A percentile compares a stretch with the other conserved stretches of the same genome.
Conservation (phyloP, 2,888 invertebrate species). For the Tachina grossa region DNA sequence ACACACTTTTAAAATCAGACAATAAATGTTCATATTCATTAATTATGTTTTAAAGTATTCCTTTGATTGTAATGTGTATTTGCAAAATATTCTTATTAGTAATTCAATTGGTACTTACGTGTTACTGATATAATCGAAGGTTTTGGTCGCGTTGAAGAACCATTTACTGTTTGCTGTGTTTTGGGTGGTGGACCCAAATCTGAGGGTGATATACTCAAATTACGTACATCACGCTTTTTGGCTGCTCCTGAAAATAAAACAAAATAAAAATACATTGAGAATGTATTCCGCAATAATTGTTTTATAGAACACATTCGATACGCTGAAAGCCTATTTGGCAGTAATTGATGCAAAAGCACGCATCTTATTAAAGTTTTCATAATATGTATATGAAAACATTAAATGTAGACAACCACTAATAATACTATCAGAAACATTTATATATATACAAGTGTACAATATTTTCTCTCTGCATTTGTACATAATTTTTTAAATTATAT, state of each 20-base stretch:
- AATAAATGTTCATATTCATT: no score
- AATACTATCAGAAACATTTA: not conserved
- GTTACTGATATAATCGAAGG: conserved; percentile 77
- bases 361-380: conserved; percentile 26
- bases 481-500: conserved; percentile 35
- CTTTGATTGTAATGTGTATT: no score
- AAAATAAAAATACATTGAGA: conserved; percentile 5
- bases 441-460: not conserved
- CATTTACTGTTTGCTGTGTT: conserved; percentile 82
- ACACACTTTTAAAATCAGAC: no score
- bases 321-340: not conserved
- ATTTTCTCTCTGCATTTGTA: not conserved
- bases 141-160: conserved; percentile 80
- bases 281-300: not conserved
- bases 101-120: conserved; percentile 78
- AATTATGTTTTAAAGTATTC: no score
- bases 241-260: conserved; percentile 80
- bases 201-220: conserved; percentile 83
- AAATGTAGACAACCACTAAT: not conserved
- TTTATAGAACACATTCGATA: not conserved
- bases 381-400: not conserved
- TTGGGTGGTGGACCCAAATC: conserved; percentile 83
- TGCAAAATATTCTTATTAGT: no score
- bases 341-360: conserved; percentile 46
- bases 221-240: conserved; percentile 83